Evolutionary conservation across 2,888 invertebrate species (phyloP).

Genomic region (Eristalis arbustorum): DNA sequence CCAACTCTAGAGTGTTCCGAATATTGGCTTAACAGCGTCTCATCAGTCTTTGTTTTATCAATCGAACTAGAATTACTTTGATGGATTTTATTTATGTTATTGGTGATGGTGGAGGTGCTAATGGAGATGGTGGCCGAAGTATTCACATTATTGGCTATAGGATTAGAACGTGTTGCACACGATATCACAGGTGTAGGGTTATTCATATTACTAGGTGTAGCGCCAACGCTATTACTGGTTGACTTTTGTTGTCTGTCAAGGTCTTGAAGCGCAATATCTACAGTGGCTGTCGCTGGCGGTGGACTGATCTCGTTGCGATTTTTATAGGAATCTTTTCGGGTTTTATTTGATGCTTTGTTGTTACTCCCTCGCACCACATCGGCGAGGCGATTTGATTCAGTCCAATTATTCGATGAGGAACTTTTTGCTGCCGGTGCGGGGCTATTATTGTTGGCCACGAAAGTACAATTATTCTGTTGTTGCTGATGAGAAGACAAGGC

Average conservation of each 20-base stretch:
- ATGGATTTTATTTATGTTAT: slow-evolving; percentile 56
- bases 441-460: slow-evolving; percentile 70
- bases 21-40: slow-evolving; percentile 71
- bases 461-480: slow-evolving; percentile 35
- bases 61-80: slow-evolving; percentile 80
- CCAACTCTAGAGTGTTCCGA: slow-evolving; percentile 76
- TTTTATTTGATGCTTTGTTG: slow-evolving; percentile 73
- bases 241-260: slow-evolving; percentile 38
- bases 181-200: slow-evolving; percentile 80
- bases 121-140: slow-evolving; percentile 65
- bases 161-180: slow-evolving; percentile 80
- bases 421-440: slow-evolving; percentile 69
- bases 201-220: slow-evolving; percentile 76
- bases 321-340: slow-evolving; percentile 77
- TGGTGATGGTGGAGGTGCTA: slow-evolving; percentile 56
- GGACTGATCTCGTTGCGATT: slow-evolving; percentile 73
- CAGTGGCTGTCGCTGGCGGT: slow-evolving; percentile 69
- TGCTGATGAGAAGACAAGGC: slow-evolving; percentile 28
- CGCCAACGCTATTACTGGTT: slow-evolving; percentile 48
- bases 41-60: slow-evolving; percentile 87
- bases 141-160: slow-evolving; percentile 62
- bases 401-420: slow-evolving; percentile 79
- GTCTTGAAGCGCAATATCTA: slow-evolving; percentile 48
- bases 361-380: slow-evolving; percentile 88
- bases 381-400: slow-evolving; percentile 84